phyloP scores from a whole-genome alignment of 2,797 vertebrate species.

The Megalops cyprinoides region DNA sequence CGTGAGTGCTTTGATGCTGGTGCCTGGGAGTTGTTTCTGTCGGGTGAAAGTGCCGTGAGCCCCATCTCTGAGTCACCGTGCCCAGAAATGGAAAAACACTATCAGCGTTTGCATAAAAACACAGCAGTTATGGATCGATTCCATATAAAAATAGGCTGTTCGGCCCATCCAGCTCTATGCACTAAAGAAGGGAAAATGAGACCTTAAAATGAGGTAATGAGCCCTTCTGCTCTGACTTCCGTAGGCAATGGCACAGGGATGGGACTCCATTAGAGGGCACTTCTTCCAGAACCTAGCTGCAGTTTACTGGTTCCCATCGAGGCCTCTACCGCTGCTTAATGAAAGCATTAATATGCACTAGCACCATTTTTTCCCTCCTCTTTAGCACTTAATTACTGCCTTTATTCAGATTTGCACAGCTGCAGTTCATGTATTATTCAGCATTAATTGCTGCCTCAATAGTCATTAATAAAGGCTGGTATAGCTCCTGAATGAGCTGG shows the following conservation, averaged over 20 bases:
- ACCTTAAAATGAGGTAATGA: slow-evolving; percentile 32
- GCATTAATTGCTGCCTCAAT: slow-evolving; percentile 77
- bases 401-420: slow-evolving; percentile 77
- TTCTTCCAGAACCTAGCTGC: slow-evolving; percentile 22
- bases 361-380: slow-evolving; percentile 58
- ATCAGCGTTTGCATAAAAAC: neutral
- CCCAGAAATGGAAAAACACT: neutral
- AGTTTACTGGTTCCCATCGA: slow-evolving; percentile 37
- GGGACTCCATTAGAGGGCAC: slow-evolving; percentile 13
- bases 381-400: slow-evolving; percentile 73
- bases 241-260: neutral
- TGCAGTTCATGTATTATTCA: slow-evolving; percentile 82
- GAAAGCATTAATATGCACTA: slow-evolving; percentile 69
- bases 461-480: slow-evolving; percentile 76
- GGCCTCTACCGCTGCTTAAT: slow-evolving; percentile 43
- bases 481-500: slow-evolving; percentile 54
- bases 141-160: slow-evolving; percentile 27
- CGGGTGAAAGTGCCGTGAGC: slow-evolving; percentile 49
- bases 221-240: neutral
- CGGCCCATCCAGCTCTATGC: neutral
- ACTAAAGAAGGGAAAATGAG: slow-evolving; percentile 4
- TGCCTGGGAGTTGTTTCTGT: slow-evolving; percentile 58
- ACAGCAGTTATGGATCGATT: slow-evolving; percentile 30
- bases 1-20: slow-evolving; percentile 59
- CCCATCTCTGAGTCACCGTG: slow-evolving; percentile 22